phyloP scores from a whole-genome alignment of 1,140 invertebrate species.

The Apolygus lucorum region DNA sequence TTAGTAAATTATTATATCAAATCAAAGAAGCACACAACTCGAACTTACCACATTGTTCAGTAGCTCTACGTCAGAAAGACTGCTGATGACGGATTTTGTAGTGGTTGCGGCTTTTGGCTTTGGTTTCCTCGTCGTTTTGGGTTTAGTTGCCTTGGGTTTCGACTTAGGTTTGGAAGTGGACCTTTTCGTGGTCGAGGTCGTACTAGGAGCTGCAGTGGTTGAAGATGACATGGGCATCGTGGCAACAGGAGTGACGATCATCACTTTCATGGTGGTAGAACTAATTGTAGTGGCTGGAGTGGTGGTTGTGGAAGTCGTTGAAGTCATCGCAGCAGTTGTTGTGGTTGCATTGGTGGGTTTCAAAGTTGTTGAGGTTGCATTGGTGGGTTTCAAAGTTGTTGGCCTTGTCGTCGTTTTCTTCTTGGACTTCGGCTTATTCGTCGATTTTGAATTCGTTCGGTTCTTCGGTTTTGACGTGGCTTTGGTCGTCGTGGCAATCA shows the following conservation, averaged over 20 bases:
- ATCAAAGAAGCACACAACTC: no score
- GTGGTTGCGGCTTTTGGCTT: conserved; percentile 15
- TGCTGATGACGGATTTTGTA: conserved; percentile 17
- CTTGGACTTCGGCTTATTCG: no score
- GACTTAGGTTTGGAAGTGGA: not conserved
- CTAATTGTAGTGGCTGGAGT: conserved; percentile 21
- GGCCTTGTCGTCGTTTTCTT: not conserved
- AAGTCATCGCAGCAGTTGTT: conserved; percentile 6
- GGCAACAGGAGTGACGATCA: not conserved
- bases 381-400: conserved; percentile 4
- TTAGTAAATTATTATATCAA: no score
- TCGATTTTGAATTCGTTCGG: not conserved
- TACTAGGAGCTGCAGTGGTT: conserved; percentile 21
- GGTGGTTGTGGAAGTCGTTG: conserved; percentile 17
- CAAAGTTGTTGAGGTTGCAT: conserved; percentile 13
- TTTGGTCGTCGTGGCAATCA: conserved; percentile 18
- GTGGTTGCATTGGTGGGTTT: conserved; percentile 18
- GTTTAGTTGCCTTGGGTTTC: not conserved
- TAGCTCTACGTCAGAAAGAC: conserved; percentile 28
- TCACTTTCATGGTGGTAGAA: not conserved
- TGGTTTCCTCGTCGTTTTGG: conserved; percentile 22
- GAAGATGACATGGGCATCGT: not conserved
- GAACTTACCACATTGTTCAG: conserved; percentile 30
- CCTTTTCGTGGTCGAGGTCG: conserved; percentile 14
- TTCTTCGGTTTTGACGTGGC: not conserved